Conservation (phyloP, 2,113 vertebrate genomes). For the Neolamprologus hecqui region DNA sequence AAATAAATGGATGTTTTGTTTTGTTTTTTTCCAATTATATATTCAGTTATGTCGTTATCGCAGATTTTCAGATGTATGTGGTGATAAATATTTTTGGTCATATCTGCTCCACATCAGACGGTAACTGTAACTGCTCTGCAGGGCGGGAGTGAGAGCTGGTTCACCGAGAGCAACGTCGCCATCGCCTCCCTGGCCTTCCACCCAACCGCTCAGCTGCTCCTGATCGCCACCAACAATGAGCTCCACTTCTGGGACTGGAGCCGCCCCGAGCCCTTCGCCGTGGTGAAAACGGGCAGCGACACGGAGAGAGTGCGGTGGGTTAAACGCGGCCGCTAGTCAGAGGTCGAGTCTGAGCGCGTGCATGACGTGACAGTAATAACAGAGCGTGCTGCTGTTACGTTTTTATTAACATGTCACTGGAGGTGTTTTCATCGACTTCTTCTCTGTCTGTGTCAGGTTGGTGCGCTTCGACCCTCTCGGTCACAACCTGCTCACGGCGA, state of each 20-base stretch:
- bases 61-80: not conserved
- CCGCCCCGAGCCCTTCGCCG: conserved; percentile 93
- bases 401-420: not conserved
- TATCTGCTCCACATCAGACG: not conserved
- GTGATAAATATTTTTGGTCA: fast-evolving
- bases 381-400: not conserved
- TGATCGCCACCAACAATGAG: conserved; percentile 97
- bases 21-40: fast-evolving
- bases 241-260: conserved; percentile 99
- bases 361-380: not conserved
- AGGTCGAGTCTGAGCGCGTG: not conserved
- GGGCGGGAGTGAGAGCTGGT: conserved; percentile 99
- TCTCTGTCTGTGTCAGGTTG: conserved; percentile 67
- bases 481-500: conserved; percentile 96
- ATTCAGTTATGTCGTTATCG: fast-evolving
- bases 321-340: not conserved
- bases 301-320: conserved; percentile 90
- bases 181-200: conserved; percentile 98
- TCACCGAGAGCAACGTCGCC: conserved; percentile 95
- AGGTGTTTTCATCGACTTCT: not conserved
- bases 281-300: conserved; percentile 94
- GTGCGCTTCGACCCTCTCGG: conserved; percentile 97
- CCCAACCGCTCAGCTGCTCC: conserved; percentile 93
- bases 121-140: conserved; percentile 24
- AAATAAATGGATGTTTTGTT: no score